Evolutionary conservation across 2,888 invertebrate species (phyloP).

Genomic region (Drosophila suboccidentalis): DNA sequence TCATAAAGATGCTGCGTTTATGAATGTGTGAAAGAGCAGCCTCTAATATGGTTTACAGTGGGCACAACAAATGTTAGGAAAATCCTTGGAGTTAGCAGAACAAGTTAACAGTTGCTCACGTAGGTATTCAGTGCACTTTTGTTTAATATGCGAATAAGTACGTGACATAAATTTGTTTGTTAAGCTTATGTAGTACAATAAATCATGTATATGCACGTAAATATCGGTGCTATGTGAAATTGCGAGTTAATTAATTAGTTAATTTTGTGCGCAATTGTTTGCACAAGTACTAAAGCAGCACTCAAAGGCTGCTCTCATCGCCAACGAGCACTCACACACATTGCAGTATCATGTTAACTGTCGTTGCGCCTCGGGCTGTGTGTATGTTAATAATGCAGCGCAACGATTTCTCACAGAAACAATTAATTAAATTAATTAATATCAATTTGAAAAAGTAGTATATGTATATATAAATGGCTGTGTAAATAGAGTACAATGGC

Average conservation of each 20-base stretch:
- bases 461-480: conserved; percentile 21
- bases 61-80: not conserved
- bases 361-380: not conserved
- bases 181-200: conserved; percentile 2
- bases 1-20: not conserved
- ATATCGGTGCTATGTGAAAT: conserved; percentile 14
- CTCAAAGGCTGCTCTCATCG: conserved; percentile 8
- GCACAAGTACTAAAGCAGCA: conserved; percentile 20
- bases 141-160: conserved; percentile 2
- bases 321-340: not conserved
- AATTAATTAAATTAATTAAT: conserved; percentile 77
- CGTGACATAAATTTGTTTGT: conserved; percentile 10
- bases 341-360: conserved; percentile 17
- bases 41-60: not conserved
- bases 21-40: not conserved
- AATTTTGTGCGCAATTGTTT: conserved; percentile 42
- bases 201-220: not conserved
- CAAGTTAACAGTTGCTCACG: not conserved
- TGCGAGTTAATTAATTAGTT: conserved; percentile 48
- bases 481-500: conserved; percentile 49
- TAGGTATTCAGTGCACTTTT: not conserved
- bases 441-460: conserved; percentile 58
- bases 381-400: conserved; percentile 39
- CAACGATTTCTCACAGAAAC: conserved; percentile 54
- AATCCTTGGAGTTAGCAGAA: not conserved